These are phyloP conservation scores for Prunella himalayana DNA, from an alignment of 2,113 vertebrate genomes.

Conservation along the genomic window DNA sequence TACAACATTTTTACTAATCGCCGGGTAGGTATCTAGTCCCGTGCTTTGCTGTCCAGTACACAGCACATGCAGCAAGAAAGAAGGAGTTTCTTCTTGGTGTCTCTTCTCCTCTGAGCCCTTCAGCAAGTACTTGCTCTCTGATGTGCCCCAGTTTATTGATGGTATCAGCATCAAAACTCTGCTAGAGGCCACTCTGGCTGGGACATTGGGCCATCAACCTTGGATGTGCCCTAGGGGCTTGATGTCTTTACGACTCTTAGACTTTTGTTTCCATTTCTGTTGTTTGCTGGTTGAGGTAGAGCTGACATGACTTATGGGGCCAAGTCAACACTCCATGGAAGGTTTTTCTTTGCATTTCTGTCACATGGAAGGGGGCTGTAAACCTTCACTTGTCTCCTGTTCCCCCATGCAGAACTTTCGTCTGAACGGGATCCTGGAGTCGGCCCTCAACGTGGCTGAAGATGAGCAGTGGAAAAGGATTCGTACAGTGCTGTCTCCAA, in stretches of 20 bases:
- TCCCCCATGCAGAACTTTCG: constrained; percentile 20
- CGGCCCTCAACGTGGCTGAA: background rate
- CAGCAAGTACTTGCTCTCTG: background rate
- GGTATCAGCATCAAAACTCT: background rate
- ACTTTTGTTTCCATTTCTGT: background rate
- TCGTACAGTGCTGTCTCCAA: constrained; percentile 60
- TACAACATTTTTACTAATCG: constrained; percentile 74
- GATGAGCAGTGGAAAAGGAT: constrained; percentile 75
- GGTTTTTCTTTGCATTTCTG: background rate
- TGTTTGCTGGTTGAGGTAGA: background rate
- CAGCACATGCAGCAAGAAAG: background rate
- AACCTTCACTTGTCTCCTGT: background rate
- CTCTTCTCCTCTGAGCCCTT: background rate
- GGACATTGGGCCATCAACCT: background rate
- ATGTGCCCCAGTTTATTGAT: background rate
- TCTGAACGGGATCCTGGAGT: constrained; percentile 57
- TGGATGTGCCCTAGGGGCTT: background rate
- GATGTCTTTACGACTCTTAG: background rate
- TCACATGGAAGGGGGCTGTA: background rate
- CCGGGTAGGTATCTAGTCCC: constrained; percentile 38
- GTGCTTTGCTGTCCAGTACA: background rate
- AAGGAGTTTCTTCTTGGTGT: background rate
- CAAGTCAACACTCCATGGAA: accelerated
- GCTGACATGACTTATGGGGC: background rate
- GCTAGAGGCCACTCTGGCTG: background rate